Evolutionary conservation across 2,113 vertebrate genomes (phyloP), one percentile per base, ranked within the genome.

Genomic region (Notarius quadriscutis): DNA sequence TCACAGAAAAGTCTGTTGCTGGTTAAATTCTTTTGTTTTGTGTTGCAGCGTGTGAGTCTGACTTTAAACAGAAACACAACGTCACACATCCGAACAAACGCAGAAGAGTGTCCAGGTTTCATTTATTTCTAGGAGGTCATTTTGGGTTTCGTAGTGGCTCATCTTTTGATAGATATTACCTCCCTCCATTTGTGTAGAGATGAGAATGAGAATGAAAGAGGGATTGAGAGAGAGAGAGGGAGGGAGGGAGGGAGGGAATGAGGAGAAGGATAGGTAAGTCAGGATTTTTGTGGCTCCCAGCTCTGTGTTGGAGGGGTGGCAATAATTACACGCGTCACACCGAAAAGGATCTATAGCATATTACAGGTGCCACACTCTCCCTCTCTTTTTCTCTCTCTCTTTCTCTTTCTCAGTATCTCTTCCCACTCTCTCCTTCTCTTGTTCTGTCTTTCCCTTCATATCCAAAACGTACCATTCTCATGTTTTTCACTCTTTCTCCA

Each of bases 301-400:
- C 81, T 69, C 84, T 60, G 58, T 53, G 87, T 67, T 88, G 67
- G 75, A 57, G 86, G 86, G 83, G 58, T 87, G 86, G 85, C 81
- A 81, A 89, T 90, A 87, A 90, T 91, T 91, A 86, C 86, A 90
- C 60, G 81, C 88, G 86, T 90, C 89, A 88, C 84, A 84, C 83
- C 62, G 75, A 89, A 90, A 90, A 87, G 85, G 88, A 90, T 84
- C 87, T 90, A 85, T 87, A 90, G 90, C 89, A 88, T 87, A 86
- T 85, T 86, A 89, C 93, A 94, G 93, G 92, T 93, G 89, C 89
- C 89, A 72, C 91, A 88, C 91, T 90, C 89, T 90, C 63, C 65
- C 84, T 67, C 58, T 86, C 81, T 41, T 77, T 92, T 92, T 57
- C 72, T 84, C 65, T 58, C 65, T 27, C 58, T 63, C 77, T 71